phyloP scores from a whole-genome alignment of 2,888 invertebrate genomes.

The Dione vanillae region DNA sequence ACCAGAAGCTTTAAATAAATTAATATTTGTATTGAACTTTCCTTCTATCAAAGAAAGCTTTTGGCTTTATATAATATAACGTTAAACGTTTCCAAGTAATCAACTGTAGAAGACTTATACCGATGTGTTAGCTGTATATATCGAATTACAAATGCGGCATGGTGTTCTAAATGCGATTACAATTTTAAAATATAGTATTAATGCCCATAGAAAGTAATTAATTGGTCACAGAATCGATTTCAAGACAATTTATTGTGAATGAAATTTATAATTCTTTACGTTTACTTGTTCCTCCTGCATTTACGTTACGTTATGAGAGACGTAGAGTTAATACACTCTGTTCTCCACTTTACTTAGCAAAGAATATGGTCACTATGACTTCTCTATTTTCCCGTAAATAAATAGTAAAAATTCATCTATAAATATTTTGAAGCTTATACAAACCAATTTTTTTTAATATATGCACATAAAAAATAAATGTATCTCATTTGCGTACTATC shows the following conservation, averaged over 20 bases:
- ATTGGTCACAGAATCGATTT: conserved; percentile 1
- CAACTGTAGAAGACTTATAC: too few relatives aligned
- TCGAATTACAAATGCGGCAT: conserved; percentile 14
- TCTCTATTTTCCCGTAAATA: neutral
- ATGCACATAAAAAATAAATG: conserved; percentile 17
- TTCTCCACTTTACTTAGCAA: too few relatives aligned
- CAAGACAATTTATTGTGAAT: too few relatives aligned
- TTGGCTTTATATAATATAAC: too few relatives aligned
- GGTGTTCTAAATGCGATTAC: neutral
- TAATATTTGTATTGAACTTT: too few relatives aligned
- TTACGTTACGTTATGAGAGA: neutral
- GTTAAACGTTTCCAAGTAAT: too few relatives aligned
- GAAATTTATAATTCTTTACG: neutral
- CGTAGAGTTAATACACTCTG: too few relatives aligned
- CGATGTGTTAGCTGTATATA: conserved; percentile 10
- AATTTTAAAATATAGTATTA: neutral
- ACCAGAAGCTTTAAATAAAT: too few relatives aligned
- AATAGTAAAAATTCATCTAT: neutral
- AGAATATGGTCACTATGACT: too few relatives aligned
- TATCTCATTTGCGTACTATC: conserved; percentile 7
- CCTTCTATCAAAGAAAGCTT: too few relatives aligned
- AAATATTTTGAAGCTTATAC: neutral
- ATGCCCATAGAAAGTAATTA: neutral
- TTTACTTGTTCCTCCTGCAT: neutral
- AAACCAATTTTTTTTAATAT: neutral